Base-by-base conservation (phyloP, 2,797 vertebrate species). In the Falco peregrinus region DNA sequence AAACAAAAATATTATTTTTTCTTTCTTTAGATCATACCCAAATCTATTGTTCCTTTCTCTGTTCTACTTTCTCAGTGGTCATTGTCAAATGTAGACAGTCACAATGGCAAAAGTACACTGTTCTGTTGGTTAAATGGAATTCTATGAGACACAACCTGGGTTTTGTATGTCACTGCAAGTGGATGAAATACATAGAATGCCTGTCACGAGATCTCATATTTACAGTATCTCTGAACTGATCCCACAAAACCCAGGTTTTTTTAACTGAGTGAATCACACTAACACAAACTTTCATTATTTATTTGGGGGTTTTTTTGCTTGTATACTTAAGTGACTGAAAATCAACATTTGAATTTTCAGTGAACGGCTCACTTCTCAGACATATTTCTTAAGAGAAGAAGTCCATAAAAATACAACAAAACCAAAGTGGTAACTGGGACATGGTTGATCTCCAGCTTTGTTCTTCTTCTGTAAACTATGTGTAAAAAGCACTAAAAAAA, bases 141-240 rank as follows among this genome's bases (percentile, higher is more conserved):
- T 63, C 37, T 56, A 3, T 3, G 24, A 70, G 56, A 84, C 21
- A 85, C 79, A 77, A 70, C 16, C 48, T 65, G 41, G 26, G 26
- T 28, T 80, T 83, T 43, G 3, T 4, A 10, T 16, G 45, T 48
- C 61, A 43, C 43, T 50, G 41, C 50, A 80, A 93, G 48, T 64
- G 69, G 95, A 84, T 14, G 5, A 93, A 95, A 95, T 54, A 95
- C 48, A 91, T 3, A 86, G 87, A 96, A 92, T 87, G 86, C 63
- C 79, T 93, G 73, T 22, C 75, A 70, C 19, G 6, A 91, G 83
- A 79, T 47, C 63, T 75, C 93, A 86, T 68, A 87, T 94, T 96
- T 90, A 90, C 65, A 90, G 86, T 39, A 84, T 64, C 91, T 93
- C 92, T 91, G 85, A 33, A 76, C 48, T 50, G n/a, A 83, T 67